Base-by-base conservation (phyloP, 2,888 invertebrate genomes). In the Agonopterix heracliana region DNA sequence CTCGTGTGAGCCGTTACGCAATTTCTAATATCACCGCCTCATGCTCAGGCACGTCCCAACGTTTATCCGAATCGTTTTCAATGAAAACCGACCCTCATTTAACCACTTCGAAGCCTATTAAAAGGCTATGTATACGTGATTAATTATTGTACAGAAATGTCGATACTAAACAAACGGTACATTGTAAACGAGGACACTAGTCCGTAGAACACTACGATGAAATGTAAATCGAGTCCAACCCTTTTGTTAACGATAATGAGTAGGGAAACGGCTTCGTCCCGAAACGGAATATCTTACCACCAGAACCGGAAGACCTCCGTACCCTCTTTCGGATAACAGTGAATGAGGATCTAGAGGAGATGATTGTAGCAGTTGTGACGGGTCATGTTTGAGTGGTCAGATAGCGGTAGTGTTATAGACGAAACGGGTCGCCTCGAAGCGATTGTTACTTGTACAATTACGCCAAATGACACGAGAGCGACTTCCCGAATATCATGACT, bases 221-320 rank as follows among this genome's bases (percentile, higher is more conserved):
- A 79, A 78, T 76, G 75, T 75, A 76, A 78, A 78, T 77, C 71
- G 68, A 64, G 63, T 67, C 66, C 66, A 74, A 75, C 70, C 78
- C 77, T 75, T 77, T 74, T 74, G 74, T 77, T 74, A 74, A 75
- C 68, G 67, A 74, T 75, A 78, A 81, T 74, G 74, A 74, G 67
- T 55, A 64, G 61, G 68, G 62, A 70, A 74, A 76, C 68, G 68
- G 65, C 57, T 65, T 61, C 63, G 68, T 67, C 66, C 68, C 60
- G 53, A 72, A 74, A 67, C 66, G 63, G 68, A 74, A 71, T 59
- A 59, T 66, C 50, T 55, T 51, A 35, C 45, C 43, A 46, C 72
- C 68, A 66, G 58, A 54, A 41, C 53, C 50, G 45, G 45, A 47
- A 59, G 69, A 61, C 49, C 71, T 53, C 51, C 50, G 52, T 50